Conservation (phyloP, 1,140 invertebrate species). For the Orchestia grillus region DNA sequence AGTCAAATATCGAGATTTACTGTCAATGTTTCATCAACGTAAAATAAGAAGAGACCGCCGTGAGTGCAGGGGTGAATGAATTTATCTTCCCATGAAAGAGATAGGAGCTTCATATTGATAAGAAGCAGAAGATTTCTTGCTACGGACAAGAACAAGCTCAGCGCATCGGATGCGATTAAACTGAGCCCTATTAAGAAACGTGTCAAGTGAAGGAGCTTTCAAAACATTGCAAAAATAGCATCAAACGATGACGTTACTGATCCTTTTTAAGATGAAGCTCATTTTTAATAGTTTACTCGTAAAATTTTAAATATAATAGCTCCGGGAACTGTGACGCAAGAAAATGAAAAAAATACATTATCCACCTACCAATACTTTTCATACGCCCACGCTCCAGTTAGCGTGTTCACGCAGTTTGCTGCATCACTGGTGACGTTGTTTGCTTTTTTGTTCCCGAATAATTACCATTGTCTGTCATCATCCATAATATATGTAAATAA, state of each 20-base stretch:
- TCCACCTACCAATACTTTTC: no score
- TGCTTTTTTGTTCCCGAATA: background rate
- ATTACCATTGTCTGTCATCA: background rate
- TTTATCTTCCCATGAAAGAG: background rate
- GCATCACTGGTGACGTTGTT: background rate
- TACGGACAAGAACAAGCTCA: background rate
- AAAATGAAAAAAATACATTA: background rate
- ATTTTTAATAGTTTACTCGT: background rate
- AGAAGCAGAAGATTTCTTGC: background rate
- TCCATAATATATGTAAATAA: background rate
- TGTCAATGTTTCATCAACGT: background rate
- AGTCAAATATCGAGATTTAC: background rate
- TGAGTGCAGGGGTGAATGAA: background rate
- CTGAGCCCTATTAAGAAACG: background rate
- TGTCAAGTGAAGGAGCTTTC: background rate
- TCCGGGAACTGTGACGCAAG: background rate
- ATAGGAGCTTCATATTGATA: background rate
- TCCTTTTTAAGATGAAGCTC: background rate
- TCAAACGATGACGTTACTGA: background rate
- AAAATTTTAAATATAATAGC: background rate
- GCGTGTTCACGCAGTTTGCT: no score
- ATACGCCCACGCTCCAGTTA: no score
- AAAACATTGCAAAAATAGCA: background rate
- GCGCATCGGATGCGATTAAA: background rate
- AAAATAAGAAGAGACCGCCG: background rate